These are phyloP conservation scores for Agriotes lineatus DNA, from an alignment of 2,888 invertebrate genomes.

Conservation along the genomic window DNA sequence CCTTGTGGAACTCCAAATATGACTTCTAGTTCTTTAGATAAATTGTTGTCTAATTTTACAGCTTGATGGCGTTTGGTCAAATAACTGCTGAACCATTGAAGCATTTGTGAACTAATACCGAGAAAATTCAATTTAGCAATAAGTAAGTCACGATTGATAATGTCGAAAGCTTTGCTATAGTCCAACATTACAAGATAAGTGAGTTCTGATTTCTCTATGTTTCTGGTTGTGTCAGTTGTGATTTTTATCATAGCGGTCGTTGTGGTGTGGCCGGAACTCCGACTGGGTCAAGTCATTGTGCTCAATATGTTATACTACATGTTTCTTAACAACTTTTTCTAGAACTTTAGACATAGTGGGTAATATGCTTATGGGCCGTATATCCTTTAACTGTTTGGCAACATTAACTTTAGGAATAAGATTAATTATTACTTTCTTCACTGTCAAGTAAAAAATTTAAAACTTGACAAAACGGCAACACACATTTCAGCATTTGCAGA, in stretches of 20 bases:
- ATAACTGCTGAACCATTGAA: neutral
- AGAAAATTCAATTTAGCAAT: no score
- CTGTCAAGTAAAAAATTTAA: neutral
- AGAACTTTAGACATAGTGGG: neutral
- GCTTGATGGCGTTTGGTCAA: neutral
- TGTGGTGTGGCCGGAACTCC: neutral
- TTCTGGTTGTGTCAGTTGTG: neutral
- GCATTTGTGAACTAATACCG: no score
- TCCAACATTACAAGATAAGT: no score
- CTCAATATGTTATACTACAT: neutral
- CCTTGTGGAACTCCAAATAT: neutral
- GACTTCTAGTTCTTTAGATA: neutral
- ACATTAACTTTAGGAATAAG: neutral
- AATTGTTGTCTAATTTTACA: neutral
- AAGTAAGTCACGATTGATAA: no score
- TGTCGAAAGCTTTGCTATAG: no score
- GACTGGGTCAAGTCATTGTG: neutral
- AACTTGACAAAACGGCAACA: neutral
- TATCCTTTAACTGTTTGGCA: neutral
- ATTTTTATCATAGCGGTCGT: neutral
- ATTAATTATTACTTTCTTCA: neutral
- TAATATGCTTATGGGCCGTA: neutral
- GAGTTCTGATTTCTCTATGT: neutral
- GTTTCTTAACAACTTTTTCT: neutral
- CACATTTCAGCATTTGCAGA: neutral